phyloP scores from a whole-genome alignment of 2,888 invertebrate species.

The Sinopyrophorus schimmeli region DNA sequence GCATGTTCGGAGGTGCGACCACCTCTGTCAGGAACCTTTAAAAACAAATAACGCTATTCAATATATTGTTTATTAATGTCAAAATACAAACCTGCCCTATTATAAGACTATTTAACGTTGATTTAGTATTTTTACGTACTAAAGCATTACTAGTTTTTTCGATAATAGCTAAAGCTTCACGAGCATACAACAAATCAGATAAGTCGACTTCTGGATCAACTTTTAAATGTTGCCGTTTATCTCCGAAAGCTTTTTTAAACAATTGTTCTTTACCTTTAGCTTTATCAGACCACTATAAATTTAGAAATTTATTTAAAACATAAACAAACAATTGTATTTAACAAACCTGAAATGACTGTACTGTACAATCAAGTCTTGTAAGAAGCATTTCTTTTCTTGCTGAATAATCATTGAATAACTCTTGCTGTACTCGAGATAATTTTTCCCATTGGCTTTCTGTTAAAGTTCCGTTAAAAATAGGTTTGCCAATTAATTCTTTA shows the following conservation, averaged over 20 bases:
- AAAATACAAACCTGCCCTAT: conserved; percentile 71
- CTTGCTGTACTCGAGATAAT: conserved; percentile 69
- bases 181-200: conserved; percentile 81
- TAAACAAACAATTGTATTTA: no score
- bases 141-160: conserved; percentile 90
- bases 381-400: conserved; percentile 84
- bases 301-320: conserved; percentile 13
- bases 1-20: conserved; percentile 90
- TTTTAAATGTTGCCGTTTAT: conserved; percentile 58
- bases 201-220: conserved; percentile 69
- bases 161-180: conserved; percentile 80
- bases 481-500: conserved; percentile 69
- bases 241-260: conserved; percentile 64
- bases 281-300: conserved; percentile 78
- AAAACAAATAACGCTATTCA: conserved; percentile 13
- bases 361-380: conserved; percentile 91
- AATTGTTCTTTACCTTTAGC: conserved; percentile 73
- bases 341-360: conserved; percentile 89
- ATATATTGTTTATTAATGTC: neutral
- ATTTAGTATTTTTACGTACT: conserved; percentile 83
- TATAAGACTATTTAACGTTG: conserved; percentile 83
- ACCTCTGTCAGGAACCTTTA: conserved; percentile 89
- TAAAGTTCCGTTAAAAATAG: conserved; percentile 72
- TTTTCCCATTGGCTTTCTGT: conserved; percentile 82
- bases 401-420: conserved; percentile 81